These are phyloP conservation scores for Proctacanthus coquilletti DNA, from an alignment of 1,140 invertebrate species.

Conservation along the genomic window DNA sequence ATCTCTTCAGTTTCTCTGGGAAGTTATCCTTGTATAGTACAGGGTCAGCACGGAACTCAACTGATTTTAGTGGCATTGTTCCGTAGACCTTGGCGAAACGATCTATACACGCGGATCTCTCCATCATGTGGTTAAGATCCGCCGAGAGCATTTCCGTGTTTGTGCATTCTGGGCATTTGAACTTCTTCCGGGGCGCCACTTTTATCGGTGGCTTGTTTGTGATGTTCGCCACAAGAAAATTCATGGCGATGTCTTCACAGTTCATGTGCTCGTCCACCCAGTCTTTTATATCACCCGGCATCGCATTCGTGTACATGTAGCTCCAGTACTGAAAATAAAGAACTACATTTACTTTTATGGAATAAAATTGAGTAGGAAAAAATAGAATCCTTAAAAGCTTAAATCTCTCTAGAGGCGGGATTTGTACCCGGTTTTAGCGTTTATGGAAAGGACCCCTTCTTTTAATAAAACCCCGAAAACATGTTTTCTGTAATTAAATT, in stretches of 20 bases:
- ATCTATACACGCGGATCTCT: slow-evolving; percentile 84
- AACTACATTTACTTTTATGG: too few relatives aligned
- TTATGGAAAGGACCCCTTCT: too few relatives aligned
- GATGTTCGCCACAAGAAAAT: slow-evolving; percentile 80
- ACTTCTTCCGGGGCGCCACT: slow-evolving; percentile 94
- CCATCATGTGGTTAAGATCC: slow-evolving; percentile 83
- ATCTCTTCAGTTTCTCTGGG: slow-evolving; percentile 73
- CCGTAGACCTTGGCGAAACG: slow-evolving; percentile 71
- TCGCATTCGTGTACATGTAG: slow-evolving; percentile 69
- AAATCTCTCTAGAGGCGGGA: too few relatives aligned
- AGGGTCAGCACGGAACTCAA: slow-evolving; percentile 90
- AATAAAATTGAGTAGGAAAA: too few relatives aligned
- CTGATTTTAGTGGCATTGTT: slow-evolving; percentile 69
- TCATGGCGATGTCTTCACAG: slow-evolving; percentile 92
- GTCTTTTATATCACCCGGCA: slow-evolving; percentile 61
- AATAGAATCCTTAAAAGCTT: too few relatives aligned
- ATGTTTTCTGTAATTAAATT: too few relatives aligned
- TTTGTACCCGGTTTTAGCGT: too few relatives aligned
- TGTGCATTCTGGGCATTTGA: slow-evolving; percentile 89
- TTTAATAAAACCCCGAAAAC: too few relatives aligned
- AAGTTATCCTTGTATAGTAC: slow-evolving; percentile 83
- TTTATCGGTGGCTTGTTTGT: slow-evolving; percentile 89
- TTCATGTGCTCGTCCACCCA: slow-evolving; percentile 90
- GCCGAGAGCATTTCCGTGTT: slow-evolving; percentile 90
- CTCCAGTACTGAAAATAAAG: slow-evolving; percentile 51